Percentiles rank a stretch among this genome's conserved stretches.
Evolutionary conservation across 1,140 invertebrate genomes (phyloP).

Genomic region (Panulirus ornatus): DNA sequence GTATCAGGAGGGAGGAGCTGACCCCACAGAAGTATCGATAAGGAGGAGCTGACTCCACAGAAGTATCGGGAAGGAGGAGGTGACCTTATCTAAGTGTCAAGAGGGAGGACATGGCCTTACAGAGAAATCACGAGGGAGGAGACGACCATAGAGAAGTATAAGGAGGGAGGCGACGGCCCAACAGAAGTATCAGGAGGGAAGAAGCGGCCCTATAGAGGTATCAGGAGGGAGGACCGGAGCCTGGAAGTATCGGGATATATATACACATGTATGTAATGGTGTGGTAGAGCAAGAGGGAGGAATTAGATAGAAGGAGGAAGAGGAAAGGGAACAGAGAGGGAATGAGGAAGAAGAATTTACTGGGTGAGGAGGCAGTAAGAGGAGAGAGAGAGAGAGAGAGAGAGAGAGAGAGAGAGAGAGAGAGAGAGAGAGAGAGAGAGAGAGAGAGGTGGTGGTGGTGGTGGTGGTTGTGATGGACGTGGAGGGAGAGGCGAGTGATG

Average conservation of each 20-base stretch:
- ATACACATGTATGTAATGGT: not conserved
- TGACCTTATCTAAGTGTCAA: too few species aligned
- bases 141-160: too few species aligned
- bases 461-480: not conserved
- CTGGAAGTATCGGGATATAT: not conserved
- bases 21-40: too few species aligned
- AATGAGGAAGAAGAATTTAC: not conserved
- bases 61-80: too few species aligned
- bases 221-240: not conserved
- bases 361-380: not conserved
- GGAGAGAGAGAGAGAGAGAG: constrained; percentile 3
- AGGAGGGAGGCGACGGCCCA: too few species aligned
- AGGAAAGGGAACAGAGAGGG: not conserved
- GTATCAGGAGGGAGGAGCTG: too few species aligned
- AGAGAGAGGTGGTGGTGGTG: not conserved
- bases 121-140: too few species aligned
- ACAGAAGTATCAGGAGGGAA: too few species aligned
- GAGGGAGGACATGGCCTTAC: too few species aligned
- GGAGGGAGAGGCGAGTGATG: not conserved
- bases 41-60: too few species aligned
- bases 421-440: constrained; percentile 7
- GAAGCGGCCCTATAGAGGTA: not conserved
- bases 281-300: not conserved
- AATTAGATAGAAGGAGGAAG: not conserved
- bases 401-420: constrained; percentile 7